Evolutionary conservation across 2,113 vertebrate genomes (phyloP), one percentile per base, ranked within the genome.

Genomic region (Psettodes erumei): DNA sequence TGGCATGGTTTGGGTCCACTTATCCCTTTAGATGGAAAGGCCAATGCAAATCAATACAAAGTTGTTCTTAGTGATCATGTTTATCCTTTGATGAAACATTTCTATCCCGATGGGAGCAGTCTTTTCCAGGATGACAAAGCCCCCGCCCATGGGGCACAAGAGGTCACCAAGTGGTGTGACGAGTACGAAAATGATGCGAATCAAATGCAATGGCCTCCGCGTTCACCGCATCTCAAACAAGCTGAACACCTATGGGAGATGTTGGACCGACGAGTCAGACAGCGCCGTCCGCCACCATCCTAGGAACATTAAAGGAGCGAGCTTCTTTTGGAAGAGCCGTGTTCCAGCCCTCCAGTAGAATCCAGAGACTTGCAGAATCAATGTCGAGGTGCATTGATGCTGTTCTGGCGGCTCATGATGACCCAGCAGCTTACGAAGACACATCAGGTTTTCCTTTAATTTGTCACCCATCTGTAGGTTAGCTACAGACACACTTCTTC

Each of bases 401-500:
- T 28, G 38, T 8, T 61, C 23, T 7, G 38, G 38, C 16, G 25
- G 8, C 15, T 13, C n/a, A 2, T 35, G 19, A 10, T 13, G 43
- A 8, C 16, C 19, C 19, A 37, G 37, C 55, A 37, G 11, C 55
- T 3, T n/a, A 58, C 33, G 1, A 37, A 37, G 58, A 8, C 35
- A 18, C 58, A 8, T 55, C 1, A 30, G 28, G 30, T 21, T 50
- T 18, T 18, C 43, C 62, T 50, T 35, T 35, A 16, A 16, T 50
- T 33, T 50, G 62, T 48, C 30, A 50, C 62, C 19, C 28, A 7
- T 48, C 45, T 67, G 64, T 27, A 68, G 80, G 66, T 45, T 66
- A 85, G 73, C 70, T 78, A 32, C 51, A 50, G 71, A 21, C 60
- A 60, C 67, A 64, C 62, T 58, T 65, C 59, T 63, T 74, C 68